Percentiles rank a stretch among this genome's conserved stretches.
Evolutionary conservation across 2,888 invertebrate species (phyloP).

Genomic region (Quadroppia sp.): DNA sequence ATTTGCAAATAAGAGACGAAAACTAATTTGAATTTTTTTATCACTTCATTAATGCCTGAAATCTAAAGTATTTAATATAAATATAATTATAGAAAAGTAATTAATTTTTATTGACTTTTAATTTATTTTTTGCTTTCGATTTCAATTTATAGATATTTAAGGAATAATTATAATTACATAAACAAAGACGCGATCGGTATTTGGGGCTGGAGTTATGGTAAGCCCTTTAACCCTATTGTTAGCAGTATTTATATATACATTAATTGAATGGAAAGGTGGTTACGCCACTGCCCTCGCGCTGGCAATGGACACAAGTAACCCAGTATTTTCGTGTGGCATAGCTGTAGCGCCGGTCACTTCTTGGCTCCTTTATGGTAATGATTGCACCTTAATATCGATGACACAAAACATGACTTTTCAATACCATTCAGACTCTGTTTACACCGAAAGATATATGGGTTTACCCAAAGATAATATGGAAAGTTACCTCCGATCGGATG

Average conservation of each 20-base stretch:
- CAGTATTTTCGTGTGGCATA: slow-evolving; percentile 89
- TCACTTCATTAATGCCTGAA: no score
- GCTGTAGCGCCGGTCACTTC: slow-evolving; percentile 92
- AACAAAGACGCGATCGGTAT: slow-evolving; percentile 83
- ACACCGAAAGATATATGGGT: slow-evolving; percentile 93
- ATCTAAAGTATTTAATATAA: no score
- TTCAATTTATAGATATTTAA: slow-evolving; percentile 60
- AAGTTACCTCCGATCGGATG: slow-evolving; percentile 65
- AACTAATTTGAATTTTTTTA: no score
- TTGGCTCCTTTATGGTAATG: slow-evolving; percentile 87
- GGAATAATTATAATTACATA: slow-evolving; percentile 81
- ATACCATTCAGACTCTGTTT: slow-evolving; percentile 73
- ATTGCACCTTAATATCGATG: slow-evolving; percentile 3
- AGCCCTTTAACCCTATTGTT: not conserved
- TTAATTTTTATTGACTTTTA: not conserved
- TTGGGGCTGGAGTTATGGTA: slow-evolving; percentile 90
- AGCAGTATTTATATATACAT: not conserved
- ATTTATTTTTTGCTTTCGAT: not conserved
- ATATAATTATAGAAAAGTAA: not conserved
- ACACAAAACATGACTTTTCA: not conserved
- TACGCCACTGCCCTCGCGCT: slow-evolving; percentile 82
- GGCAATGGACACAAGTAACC: slow-evolving; percentile 66
- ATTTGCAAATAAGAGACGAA: no score
- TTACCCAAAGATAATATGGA: slow-evolving; percentile 82
- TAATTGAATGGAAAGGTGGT: slow-evolving; percentile 59